phyloP scores from a whole-genome alignment of 2,888 invertebrate species.

The Ophioninae sp. region DNA sequence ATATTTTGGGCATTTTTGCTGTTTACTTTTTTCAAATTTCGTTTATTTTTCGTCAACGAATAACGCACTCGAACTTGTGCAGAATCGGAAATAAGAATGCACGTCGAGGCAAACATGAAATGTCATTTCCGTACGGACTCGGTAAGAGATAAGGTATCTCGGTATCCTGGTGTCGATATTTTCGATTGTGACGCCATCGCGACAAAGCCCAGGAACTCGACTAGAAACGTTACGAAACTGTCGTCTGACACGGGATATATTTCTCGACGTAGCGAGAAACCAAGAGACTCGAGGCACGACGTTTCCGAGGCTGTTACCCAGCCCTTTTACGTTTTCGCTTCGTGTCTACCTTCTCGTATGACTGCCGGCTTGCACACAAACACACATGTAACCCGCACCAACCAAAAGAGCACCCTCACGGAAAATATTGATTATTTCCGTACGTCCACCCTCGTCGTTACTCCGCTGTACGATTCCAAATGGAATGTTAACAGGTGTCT shows the following conservation, averaged over 20 bases:
- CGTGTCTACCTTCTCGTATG: conserved; percentile 42
- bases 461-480: conserved; percentile 41
- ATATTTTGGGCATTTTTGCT: neutral
- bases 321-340: conserved; percentile 32
- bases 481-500: conserved; percentile 64
- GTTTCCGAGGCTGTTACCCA: conserved; percentile 42
- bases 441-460: conserved; percentile 60
- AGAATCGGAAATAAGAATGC: conserved; percentile 16
- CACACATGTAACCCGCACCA: conserved; percentile 29
- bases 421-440: conserved; percentile 77
- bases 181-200: conserved; percentile 11
- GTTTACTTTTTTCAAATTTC: neutral
- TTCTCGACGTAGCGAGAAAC: conserved; percentile 24
- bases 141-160: conserved; percentile 35
- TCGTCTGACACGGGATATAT: conserved; percentile 29
- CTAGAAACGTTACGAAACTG: conserved; percentile 36
- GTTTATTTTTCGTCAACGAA: neutral
- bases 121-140: conserved; percentile 27
- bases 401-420: conserved; percentile 65
- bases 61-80: neutral
- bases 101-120: neutral
- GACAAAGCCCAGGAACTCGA: conserved; percentile 16
- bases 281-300: conserved; percentile 33
- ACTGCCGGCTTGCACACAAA: conserved; percentile 28
- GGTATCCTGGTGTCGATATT: conserved; percentile 23